Conservation (phyloP, 1,140 invertebrate genomes). For the Cryptotermes secundus region DNA sequence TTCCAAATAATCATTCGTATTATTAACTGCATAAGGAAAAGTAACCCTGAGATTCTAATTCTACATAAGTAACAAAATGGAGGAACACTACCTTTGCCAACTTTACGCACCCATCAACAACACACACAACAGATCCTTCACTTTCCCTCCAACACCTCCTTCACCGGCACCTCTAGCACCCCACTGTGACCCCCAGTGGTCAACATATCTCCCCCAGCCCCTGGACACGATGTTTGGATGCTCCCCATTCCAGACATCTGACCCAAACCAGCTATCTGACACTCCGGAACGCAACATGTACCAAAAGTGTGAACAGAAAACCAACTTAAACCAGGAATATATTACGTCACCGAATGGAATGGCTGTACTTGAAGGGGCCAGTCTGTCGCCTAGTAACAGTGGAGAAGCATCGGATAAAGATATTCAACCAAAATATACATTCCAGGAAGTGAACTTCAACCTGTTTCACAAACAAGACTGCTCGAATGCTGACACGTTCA, state of each 20-base stretch:
- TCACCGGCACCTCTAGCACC: neutral
- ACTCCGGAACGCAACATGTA: neutral
- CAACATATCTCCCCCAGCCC: neutral
- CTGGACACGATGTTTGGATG: neutral
- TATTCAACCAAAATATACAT: neutral
- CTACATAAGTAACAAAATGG: neutral
- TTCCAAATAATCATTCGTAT: too few relatives aligned
- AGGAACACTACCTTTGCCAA: neutral
- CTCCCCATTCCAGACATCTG: neutral
- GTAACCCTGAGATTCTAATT: too few relatives aligned
- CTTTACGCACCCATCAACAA: neutral
- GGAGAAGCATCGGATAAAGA: neutral
- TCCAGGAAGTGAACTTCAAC: neutral
- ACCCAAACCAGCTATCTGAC: neutral
- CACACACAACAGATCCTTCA: neutral
- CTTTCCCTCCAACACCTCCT: neutral
- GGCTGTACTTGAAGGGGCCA: neutral
- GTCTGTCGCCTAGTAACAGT: neutral
- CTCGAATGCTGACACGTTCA: neutral
- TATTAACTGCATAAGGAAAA: too few relatives aligned
- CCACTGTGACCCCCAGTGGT: neutral
- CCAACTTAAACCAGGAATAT: neutral
- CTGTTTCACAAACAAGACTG: neutral
- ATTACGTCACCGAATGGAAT: neutral
- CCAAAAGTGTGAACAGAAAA: neutral